Conservation (phyloP, 2,797 vertebrate species). For the Meriones psammophilus region DNA sequence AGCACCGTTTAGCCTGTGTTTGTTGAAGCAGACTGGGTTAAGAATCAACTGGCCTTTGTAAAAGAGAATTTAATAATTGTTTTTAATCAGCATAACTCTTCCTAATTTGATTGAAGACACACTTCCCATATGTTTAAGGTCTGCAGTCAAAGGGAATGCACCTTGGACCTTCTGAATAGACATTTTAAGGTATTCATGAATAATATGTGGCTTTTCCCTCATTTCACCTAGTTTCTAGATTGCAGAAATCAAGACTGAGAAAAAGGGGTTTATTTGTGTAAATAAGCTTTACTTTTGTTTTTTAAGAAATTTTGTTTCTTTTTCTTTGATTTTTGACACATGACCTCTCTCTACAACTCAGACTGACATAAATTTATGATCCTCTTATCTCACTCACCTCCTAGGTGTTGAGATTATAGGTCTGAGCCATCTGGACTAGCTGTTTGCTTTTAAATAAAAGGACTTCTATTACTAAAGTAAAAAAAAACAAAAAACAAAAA, state of each 20-base stretch:
- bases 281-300: background rate
- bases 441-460: background rate
- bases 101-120: constrained; percentile 47
- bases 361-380: background rate
- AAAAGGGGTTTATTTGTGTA: background rate
- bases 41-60: constrained; percentile 30
- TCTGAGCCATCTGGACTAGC: background rate
- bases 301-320: background rate
- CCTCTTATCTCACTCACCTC: background rate
- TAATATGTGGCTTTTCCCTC: background rate
- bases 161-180: constrained; percentile 21
- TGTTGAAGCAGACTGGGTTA: background rate
- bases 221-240: constrained; percentile 27
- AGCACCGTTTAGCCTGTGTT: constrained; percentile 61
- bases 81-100: constrained; percentile 42
- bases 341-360: background rate
- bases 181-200: constrained; percentile 28
- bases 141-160: constrained; percentile 7
- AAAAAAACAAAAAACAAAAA: too few species aligned
- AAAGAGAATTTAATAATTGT: constrained; percentile 28
- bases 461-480: background rate
- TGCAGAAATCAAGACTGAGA: background rate
- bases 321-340: background rate
- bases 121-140: constrained; percentile 26
- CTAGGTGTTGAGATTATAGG: background rate